phyloP scores from a whole-genome alignment of 2,797 vertebrate species.

The Eupleurogrammus muticus region DNA sequence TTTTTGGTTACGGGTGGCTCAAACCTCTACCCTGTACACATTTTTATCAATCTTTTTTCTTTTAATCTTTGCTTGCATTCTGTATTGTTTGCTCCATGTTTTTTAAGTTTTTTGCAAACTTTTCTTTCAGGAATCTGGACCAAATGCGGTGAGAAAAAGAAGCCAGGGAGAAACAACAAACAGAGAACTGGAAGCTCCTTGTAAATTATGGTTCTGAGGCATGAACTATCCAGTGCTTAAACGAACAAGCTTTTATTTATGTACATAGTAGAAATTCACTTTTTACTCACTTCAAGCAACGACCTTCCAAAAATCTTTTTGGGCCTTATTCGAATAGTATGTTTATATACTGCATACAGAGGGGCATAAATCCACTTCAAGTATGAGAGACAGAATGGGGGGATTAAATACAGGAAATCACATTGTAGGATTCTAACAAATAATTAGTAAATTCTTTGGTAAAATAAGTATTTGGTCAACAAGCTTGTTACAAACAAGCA shows the following conservation, averaged over 20 bases:
- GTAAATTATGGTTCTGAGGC: neutral
- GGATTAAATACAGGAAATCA: too few relatives aligned
- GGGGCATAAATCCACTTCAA: too few relatives aligned
- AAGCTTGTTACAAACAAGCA: too few relatives aligned
- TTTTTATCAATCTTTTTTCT: slow-evolving; percentile 17
- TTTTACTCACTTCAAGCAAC: neutral
- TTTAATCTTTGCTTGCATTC: slow-evolving; percentile 31
- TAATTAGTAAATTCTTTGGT: too few relatives aligned
- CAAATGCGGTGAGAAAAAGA: neutral
- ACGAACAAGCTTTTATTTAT: neutral
- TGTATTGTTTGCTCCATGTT: slow-evolving; percentile 3
- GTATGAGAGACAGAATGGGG: too few relatives aligned
- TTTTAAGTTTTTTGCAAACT: neutral
- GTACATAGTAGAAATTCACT: neutral
- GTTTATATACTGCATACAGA: too few relatives aligned
- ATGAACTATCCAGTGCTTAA: neutral
- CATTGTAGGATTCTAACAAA: too few relatives aligned
- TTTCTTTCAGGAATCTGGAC: slow-evolving; percentile 10
- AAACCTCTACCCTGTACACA: slow-evolving; percentile 23
- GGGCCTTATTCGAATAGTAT: too few relatives aligned
- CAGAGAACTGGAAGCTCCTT: neutral
- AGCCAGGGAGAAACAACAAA: neutral
- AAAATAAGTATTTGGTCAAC: too few relatives aligned
- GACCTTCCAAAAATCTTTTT: too few relatives aligned
- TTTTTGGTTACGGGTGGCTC: slow-evolving; percentile 18